Base-by-base conservation (phyloP, 2,113 vertebrate species). In the Urocitellus parryii region DNA sequence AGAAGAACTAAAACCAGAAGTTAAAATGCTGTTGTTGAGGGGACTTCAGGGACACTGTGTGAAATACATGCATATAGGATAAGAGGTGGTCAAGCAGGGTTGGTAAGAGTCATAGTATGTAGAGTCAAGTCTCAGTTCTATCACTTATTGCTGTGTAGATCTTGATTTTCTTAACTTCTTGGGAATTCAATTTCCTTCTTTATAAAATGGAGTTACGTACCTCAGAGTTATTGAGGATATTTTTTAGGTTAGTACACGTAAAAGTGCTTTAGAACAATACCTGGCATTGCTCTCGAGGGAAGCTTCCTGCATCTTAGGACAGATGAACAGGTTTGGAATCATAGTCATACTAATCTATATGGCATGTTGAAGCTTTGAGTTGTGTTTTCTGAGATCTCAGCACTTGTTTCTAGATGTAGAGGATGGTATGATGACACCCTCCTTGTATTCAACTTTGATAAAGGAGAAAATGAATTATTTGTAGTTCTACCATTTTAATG, bases 121-220 rank as follows among this genome's bases (percentile, higher is more conserved):
- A 20, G 24, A 12, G 70, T 93, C 63, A 78, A 88, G 32, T 34
- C 51, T 29, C 17, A 14, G 18, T 65, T 72, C 48, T 0, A 16
- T 48, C 34, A n/a, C 24, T 95, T 85, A 18, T 1, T 67, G 32
- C 29, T 68, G 16, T 56, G 37, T 34, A 80, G 70, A 79, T 61
- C 79, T 76, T 83, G n/a, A 88, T 22, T 83, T 48, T 88, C n/a
- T 48, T 70, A 70, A 91, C 32, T 22, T 95, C 16, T 77, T 73
- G 56, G 92, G 32, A 92, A 86, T 56, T 82, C 45, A 76, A 2
- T 80, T 92, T 90, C 12, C 76, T 89, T 73, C 29, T 87, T 14
- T 67, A 14, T 73, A 48, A 89, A 76, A 91, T 39, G 32, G 48
- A 96, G 45, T 4, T 48, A 16, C 27, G 45, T 58, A 53, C 25